These are phyloP conservation scores for Ligdia adustata DNA, from an alignment of 2,888 invertebrate genomes.

Conservation along the genomic window DNA sequence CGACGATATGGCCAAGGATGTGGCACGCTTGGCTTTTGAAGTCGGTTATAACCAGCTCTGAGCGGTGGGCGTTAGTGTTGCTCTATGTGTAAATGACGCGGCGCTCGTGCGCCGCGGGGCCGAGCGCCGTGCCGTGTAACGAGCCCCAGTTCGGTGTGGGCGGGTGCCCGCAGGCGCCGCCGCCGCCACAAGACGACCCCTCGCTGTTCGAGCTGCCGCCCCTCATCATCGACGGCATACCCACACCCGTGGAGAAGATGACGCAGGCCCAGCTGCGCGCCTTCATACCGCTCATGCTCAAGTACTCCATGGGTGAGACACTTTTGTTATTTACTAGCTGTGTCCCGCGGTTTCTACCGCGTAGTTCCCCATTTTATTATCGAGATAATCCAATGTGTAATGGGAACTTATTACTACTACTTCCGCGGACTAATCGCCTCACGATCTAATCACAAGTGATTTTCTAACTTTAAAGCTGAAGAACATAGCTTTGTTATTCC, in stretches of 20 bases:
- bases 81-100: background rate
- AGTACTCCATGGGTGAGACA: constrained; percentile 94
- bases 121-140: constrained; percentile 30
- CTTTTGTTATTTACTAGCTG: background rate
- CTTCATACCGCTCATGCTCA: constrained; percentile 98
- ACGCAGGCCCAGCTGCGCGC: constrained; percentile 98
- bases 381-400: no score
- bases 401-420: no score
- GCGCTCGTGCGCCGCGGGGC: constrained; percentile 8
- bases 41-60: no score
- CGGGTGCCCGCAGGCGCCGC: constrained; percentile 75
- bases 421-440: no score
- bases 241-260: constrained; percentile 99
- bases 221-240: constrained; percentile 98
- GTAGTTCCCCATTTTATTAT: no score
- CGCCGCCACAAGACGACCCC: constrained; percentile 91
- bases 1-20: no score
- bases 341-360: no score
- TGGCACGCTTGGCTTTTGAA: no score
- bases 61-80: no score
- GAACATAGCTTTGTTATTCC: no score
- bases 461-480: no score
- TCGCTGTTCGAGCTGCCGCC: constrained; percentile 97
- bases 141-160: constrained; percentile 87
- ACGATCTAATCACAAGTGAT: no score